These are phyloP conservation scores for Apamea anceps DNA, from an alignment of 2,888 invertebrate genomes.

Conservation along the genomic window DNA sequence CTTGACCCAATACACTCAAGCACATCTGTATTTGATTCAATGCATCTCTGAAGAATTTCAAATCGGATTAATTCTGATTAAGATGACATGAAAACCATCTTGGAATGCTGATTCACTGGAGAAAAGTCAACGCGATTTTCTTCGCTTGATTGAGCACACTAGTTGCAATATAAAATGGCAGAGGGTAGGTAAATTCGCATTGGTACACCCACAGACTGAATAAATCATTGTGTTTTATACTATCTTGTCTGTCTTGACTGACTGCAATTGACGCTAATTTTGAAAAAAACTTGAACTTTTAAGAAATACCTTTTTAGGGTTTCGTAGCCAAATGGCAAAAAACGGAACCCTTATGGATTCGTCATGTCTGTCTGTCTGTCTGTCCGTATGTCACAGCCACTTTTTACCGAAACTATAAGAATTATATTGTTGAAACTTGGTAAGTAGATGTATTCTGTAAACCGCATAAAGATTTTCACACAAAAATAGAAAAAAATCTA, in stretches of 20 bases:
- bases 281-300: not conserved
- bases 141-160: slow-evolving; percentile 11
- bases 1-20: slow-evolving; percentile 10
- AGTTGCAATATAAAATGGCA: slow-evolving; percentile 23
- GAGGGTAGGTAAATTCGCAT: not conserved
- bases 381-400: no score
- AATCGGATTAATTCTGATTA: slow-evolving; percentile 26
- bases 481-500: no score
- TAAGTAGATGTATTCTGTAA: no score
- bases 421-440: no score
- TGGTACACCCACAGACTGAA: not conserved
- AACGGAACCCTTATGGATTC: no score
- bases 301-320: not conserved
- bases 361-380: no score
- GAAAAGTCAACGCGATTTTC: slow-evolving; percentile 19
- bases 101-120: slow-evolving; percentile 11
- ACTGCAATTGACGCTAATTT: not conserved
- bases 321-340: no score
- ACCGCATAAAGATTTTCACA: no score
- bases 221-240: not conserved
- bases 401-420: no score
- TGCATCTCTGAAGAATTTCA: slow-evolving; percentile 4
- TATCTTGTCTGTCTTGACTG: not conserved
- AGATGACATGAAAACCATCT: slow-evolving; percentile 19
- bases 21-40: slow-evolving; percentile 22